Evolutionary conservation across 2,797 vertebrate species (phyloP), one percentile per base, ranked within the genome.

Genomic region (Astyanax mexicanus): DNA sequence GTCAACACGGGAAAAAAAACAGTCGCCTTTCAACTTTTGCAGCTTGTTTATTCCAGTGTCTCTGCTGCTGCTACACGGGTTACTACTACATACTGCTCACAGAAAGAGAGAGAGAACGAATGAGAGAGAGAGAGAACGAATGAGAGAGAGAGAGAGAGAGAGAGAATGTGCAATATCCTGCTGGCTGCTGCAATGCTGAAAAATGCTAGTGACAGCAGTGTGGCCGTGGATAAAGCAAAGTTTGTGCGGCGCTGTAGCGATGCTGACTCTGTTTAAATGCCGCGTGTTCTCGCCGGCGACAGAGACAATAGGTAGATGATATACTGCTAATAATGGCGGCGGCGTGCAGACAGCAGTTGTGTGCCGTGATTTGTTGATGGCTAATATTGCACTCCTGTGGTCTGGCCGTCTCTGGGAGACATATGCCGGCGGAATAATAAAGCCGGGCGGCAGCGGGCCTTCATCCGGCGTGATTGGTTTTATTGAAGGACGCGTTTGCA

Each of bases 401-500:
- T 76, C 81, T 78, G 81, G 76, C 74, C 75, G 83, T 81, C 69
- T 47, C 74, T 65, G 69, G 49, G 83, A 80, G 75, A 65, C 44
- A 66, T 70, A 82, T 77, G 74, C 75, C 17, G 9, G 5, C 21
- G 15, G 84, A 90, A 90, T 90, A 84, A 81, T 80, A 85, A 88
- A 86, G 80, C 81, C 72, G n/a, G 38, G 80, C 78, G 35, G 84
- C 80, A 84, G 86, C 80, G 89, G 70, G 69, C 47, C 80, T 81
- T 72, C 57, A 52, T 78, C 75, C 35, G 35, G 29, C n/a, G n/a
- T 68, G 72, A 82, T 78, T 80, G 78, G 58, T 47, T 80, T 74
- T 82, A 82, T 84, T 80, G 80, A 82, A 82, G 70, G 69, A 67
- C 25, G 44, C 70, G 29, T 78, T 80, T 82, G 74, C 75, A 74